Conservation (phyloP, 2,113 vertebrate species). For the Chlamydotis undulata region DNA sequence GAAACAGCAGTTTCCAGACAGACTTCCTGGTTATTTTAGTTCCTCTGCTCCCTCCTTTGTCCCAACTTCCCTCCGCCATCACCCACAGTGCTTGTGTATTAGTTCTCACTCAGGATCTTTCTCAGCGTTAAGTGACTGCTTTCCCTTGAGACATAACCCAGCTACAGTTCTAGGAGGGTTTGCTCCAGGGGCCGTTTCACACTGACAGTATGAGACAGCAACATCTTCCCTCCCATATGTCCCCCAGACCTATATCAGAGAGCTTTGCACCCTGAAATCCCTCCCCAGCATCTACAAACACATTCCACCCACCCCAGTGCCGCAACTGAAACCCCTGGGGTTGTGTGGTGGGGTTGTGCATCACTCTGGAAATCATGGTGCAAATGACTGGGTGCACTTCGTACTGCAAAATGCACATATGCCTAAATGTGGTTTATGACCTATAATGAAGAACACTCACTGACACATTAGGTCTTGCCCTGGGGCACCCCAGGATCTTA, state of each 20-base stretch:
- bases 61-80: background rate
- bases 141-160: background rate
- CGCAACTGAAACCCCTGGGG: background rate
- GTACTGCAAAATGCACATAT: background rate
- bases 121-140: background rate
- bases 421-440: background rate
- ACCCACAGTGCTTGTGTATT: background rate
- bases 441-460: background rate
- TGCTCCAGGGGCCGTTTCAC: background rate
- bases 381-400: background rate
- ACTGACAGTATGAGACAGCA: background rate
- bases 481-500: background rate
- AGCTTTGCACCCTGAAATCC: background rate
- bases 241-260: background rate
- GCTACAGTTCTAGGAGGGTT: background rate
- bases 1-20: background rate
- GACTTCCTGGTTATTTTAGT: background rate
- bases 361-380: background rate
- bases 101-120: background rate
- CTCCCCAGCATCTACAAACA: background rate
- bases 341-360: background rate
- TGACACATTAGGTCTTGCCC: background rate
- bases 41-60: background rate
- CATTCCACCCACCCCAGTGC: background rate
- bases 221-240: background rate